Evolutionary conservation across 2,797 vertebrate species (phyloP).

Genomic region (Hemitrygon akajei): DNA sequence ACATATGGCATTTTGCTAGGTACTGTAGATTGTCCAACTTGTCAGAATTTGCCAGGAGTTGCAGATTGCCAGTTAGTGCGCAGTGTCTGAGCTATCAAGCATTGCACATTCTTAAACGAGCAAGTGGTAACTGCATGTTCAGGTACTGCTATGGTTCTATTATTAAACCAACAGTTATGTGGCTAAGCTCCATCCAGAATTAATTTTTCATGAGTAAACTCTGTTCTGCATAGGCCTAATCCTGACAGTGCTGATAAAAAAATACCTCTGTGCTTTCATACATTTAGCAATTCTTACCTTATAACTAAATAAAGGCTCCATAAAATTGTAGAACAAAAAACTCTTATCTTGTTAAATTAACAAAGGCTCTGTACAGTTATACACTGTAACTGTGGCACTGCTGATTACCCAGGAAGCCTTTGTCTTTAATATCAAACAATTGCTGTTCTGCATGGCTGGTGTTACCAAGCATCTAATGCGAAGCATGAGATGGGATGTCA

Average conservation of each 20-base stretch:
- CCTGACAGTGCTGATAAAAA: neutral
- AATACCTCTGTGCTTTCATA: neutral
- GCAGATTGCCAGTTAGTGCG: too few species aligned
- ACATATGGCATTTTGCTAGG: too few species aligned
- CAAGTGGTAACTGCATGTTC: neutral
- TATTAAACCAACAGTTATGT: neutral
- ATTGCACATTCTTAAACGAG: neutral
- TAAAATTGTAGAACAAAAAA: neutral
- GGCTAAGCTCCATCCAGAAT: neutral
- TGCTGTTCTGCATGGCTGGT: neutral
- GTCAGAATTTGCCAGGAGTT: too few species aligned
- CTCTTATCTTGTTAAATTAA: neutral
- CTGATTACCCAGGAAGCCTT: neutral
- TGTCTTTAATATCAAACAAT: neutral
- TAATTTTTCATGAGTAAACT: neutral
- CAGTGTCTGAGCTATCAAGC: too few species aligned
- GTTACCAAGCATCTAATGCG: neutral
- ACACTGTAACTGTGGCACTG: neutral
- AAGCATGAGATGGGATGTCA: neutral
- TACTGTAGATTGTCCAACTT: too few species aligned
- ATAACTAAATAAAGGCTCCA: neutral
- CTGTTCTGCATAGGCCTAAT: neutral
- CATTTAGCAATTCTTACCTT: neutral
- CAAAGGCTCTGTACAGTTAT: neutral
- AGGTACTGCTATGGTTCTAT: neutral